Base-by-base conservation (phyloP, 2,888 invertebrate genomes). In the Agrochola lota region DNA sequence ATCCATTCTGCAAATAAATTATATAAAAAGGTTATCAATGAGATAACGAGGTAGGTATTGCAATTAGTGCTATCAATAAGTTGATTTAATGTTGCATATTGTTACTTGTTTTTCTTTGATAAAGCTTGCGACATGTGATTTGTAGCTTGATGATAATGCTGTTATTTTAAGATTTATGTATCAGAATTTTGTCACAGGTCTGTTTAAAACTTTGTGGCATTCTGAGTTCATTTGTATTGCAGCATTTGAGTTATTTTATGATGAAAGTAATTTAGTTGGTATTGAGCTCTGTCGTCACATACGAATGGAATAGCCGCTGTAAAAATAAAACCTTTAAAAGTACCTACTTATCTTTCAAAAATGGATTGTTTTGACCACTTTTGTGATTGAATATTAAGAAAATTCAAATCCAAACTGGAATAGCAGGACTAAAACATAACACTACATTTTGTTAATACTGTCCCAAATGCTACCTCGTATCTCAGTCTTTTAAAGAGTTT, bases 1-100 rank as follows among this genome's bases (percentile, higher is more conserved):
- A 67, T 95, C 91, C 93, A 95, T 93, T 77, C 95, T 95, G 87
- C 55, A 90, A 92, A 86, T 72, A 72, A 78, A 68, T 77, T 60
- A 63, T 60, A 40, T 59, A 69, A 69, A 74, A 74, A 82, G 69
- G 66, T 77, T 84, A 80, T 75, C 72, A 62, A 55, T 66, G 9
- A 4, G 74, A 78, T 71, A 67, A 59, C 9, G 63, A 69, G 67
- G 69, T 59, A 71, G 74, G 40, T 30, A 74, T 15, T 66, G 91
- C 26, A 82, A 85, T 70, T 67, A 70, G 5, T 82, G 83, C 40
- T 72, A 83, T 77, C 62, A 82, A 30, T 82, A 59, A 55, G 35
- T 59, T 80, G 35, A 59, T 68, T 68, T 71, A 63, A 60, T 69
- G 59, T 49, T 72, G 64, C 83, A 72, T 82, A 23, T 60, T 46